Evolutionary conservation across 2,113 vertebrate genomes (phyloP), one percentile per base, ranked within the genome.

Genomic region (Falcunculus frontatus): DNA sequence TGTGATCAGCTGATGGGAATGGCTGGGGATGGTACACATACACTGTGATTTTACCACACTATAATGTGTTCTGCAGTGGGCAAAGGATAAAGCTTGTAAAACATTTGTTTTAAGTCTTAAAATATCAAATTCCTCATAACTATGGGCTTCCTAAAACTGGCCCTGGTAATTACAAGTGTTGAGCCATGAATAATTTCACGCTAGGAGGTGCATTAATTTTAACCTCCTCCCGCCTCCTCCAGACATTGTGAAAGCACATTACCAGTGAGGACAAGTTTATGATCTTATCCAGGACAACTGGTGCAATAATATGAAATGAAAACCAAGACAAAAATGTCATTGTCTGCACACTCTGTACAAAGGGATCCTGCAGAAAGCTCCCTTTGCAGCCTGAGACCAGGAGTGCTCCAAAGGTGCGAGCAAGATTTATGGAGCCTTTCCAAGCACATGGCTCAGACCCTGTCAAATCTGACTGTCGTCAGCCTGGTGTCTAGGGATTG

Each of bases 21-120:
- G 89, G 77, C 88, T 88, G 85, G 65, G 65, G 90, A 96, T 87
- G 87, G 69, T 47, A 46, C 89, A 82, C 87, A 91, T 32, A 74
- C 89, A 74, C 55, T 32, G 52, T 25, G 25, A 15, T 82, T 91
- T 78, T 70, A 83, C 90, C 91, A 89, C 55, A 74, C 82, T 60
- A 4, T 95, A 96, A 97, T 96, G 87, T 84, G 78, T 95, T 95
- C 96, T 87, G 93, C 97, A 97, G 94, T 74, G 64, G 94, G 96
- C 84, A 93, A 93, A 94, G 93, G 95, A 96, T 96, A 86, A 96
- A 97, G 91, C 95, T 97, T 94, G 94, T 97, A 97, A 98, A 98
- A 98, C 97, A 96, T 98, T 98, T 98, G 97, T 97, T 98, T 98
- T 98, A 98, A 97, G 98, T 98, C 98, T 98, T 98, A 98, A 98